These are phyloP conservation scores for Platycheirus rosarum DNA, from an alignment of 2,888 invertebrate genomes.

Conservation along the genomic window DNA sequence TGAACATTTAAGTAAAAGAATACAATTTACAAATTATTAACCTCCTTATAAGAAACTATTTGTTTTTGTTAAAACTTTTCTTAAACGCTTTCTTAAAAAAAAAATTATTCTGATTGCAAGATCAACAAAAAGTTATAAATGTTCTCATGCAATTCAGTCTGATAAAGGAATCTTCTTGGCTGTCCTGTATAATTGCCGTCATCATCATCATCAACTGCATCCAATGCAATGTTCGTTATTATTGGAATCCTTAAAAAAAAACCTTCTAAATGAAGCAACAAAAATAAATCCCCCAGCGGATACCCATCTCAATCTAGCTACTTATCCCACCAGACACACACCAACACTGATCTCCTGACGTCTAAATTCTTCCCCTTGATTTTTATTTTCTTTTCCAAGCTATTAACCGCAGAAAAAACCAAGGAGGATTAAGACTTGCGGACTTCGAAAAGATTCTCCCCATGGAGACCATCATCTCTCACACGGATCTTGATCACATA, in stretches of 20 bases:
- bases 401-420: conserved; percentile 10
- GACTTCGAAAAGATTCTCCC: conserved; percentile 13
- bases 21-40: too few species aligned
- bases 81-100: too few species aligned
- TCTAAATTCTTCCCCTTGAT: neutral
- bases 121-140: too few species aligned
- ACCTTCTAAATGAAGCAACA: conserved; percentile 59
- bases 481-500: conserved; percentile 68
- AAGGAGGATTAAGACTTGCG: conserved; percentile 29
- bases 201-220: conserved; percentile 16
- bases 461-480: conserved; percentile 39
- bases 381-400: neutral
- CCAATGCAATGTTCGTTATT: conserved; percentile 19
- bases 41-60: too few species aligned
- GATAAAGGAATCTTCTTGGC: too few species aligned
- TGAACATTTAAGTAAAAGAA: too few species aligned
- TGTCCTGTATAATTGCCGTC: too few species aligned
- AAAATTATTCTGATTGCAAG: too few species aligned
- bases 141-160: too few species aligned
- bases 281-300: conserved; percentile 50
- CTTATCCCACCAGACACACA: conserved; percentile 55
- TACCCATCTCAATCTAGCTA: conserved; percentile 48
- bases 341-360: conserved; percentile 28
- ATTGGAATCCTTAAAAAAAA: conserved; percentile 12
- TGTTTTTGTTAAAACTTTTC: too few species aligned